Evolutionary conservation across 1,140 invertebrate genomes (phyloP).

Genomic region (Phortica variegata): DNA sequence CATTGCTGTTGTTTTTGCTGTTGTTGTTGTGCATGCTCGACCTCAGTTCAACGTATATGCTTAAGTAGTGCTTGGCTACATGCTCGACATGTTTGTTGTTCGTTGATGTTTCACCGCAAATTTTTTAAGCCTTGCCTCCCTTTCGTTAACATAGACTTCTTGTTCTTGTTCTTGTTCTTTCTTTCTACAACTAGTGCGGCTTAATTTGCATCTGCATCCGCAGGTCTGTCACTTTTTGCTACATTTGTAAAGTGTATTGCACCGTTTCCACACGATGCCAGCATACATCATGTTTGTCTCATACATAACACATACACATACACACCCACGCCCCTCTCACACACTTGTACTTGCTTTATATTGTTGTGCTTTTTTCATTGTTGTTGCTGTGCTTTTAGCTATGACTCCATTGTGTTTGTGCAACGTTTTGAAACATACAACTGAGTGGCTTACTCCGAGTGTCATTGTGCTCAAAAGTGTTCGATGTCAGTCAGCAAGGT

Average conservation of each 20-base stretch:
- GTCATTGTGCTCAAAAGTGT: slow-evolving; percentile 42
- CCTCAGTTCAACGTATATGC: too few species aligned
- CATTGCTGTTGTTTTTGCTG: not conserved
- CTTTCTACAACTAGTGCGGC: slow-evolving; percentile 21
- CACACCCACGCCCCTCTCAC: not conserved
- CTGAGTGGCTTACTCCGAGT: slow-evolving; percentile 40
- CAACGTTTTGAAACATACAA: slow-evolving; percentile 52
- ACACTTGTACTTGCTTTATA: not conserved
- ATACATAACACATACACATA: slow-evolving; percentile 4
- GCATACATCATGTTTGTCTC: too few species aligned
- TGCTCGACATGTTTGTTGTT: slow-evolving; percentile 25
- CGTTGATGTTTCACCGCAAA: slow-evolving; percentile 30
- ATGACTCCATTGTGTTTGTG: slow-evolving; percentile 47
- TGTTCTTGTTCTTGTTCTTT: slow-evolving; percentile 51
- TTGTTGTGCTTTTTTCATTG: slow-evolving; percentile 25
- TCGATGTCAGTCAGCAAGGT: too few species aligned
- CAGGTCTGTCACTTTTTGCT: too few species aligned
- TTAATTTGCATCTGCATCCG: slow-evolving; percentile 7
- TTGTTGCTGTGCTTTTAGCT: slow-evolving; percentile 27
- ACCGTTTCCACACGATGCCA: too few species aligned
- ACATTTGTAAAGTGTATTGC: too few species aligned
- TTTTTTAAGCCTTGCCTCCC: not conserved
- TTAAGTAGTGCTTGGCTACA: too few species aligned
- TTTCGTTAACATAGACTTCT: slow-evolving; percentile 41
- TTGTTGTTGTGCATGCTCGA: slow-evolving; percentile 9